A percentile compares a stretch with the other conserved stretches of the same genome.
Conservation (phyloP, 1,140 invertebrate genomes). For the Chironomus tepperi region DNA sequence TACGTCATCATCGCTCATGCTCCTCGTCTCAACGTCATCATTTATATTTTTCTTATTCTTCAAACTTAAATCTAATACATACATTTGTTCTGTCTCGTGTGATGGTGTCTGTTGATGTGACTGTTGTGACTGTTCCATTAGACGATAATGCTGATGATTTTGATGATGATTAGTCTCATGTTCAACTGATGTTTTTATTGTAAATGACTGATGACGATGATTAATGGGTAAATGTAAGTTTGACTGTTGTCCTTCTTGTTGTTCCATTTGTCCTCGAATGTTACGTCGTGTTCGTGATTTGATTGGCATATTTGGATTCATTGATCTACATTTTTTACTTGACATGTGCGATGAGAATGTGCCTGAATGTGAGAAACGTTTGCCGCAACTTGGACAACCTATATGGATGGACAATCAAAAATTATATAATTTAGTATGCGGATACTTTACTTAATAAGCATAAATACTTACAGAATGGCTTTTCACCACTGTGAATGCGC, state of each 20-base stretch:
- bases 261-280: neutral
- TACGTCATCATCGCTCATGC: neutral
- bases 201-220: neutral
- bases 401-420: neutral
- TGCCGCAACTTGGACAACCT: constrained; percentile 18
- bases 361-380: neutral
- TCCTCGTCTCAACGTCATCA: neutral
- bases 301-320: constrained; percentile 24
- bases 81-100: constrained; percentile 3
- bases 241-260: neutral
- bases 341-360: constrained; percentile 18
- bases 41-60: neutral
- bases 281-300: constrained; percentile 20
- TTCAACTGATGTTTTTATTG: neutral
- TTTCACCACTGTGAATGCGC: constrained; percentile 3
- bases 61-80: constrained; percentile 17
- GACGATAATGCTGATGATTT: neutral
- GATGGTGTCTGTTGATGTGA: neutral
- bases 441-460: neutral
- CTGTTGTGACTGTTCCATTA: constrained; percentile 18
- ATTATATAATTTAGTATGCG: neutral
- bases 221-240: neutral
- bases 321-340: constrained; percentile 9
- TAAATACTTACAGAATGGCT: neutral
- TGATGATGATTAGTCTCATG: neutral